These are phyloP conservation scores for Melanaphis sacchari DNA, from an alignment of 1,140 invertebrate species.

Conservation along the genomic window DNA sequence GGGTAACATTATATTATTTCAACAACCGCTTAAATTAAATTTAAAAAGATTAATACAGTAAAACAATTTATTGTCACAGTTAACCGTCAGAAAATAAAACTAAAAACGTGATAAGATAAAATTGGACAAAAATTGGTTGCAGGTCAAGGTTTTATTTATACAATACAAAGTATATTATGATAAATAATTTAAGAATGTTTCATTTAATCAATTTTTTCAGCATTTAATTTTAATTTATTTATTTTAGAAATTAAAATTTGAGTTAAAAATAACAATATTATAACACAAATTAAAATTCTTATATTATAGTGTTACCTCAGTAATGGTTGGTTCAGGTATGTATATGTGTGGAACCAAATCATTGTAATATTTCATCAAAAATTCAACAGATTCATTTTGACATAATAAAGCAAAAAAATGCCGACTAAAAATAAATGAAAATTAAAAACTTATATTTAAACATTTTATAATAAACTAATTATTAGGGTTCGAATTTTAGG, in stretches of 20 bases:
- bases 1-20: not conserved
- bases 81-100: not conserved
- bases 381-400: slow-evolving; percentile 72
- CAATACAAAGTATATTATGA: not conserved
- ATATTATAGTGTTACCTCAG: slow-evolving; percentile 10
- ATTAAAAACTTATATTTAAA: not conserved
- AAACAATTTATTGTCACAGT: not conserved
- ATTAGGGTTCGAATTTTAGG: not conserved
- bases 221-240: not conserved
- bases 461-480: not conserved
- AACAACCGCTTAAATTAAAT: not conserved
- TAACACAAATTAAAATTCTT: not conserved
- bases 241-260: not conserved
- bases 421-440: slow-evolving; percentile 62
- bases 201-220: not conserved
- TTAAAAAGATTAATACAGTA: not conserved
- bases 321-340: slow-evolving; percentile 70
- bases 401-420: slow-evolving; percentile 69
- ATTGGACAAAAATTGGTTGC: not conserved
- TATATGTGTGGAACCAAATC: slow-evolving; percentile 81
- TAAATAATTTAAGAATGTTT: not conserved
- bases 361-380: slow-evolving; percentile 76
- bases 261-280: not conserved
- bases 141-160: not conserved
- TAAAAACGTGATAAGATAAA: not conserved